Evolutionary conservation across 2,113 vertebrate species (phyloP).

Genomic region (Ciconia stormi): DNA sequence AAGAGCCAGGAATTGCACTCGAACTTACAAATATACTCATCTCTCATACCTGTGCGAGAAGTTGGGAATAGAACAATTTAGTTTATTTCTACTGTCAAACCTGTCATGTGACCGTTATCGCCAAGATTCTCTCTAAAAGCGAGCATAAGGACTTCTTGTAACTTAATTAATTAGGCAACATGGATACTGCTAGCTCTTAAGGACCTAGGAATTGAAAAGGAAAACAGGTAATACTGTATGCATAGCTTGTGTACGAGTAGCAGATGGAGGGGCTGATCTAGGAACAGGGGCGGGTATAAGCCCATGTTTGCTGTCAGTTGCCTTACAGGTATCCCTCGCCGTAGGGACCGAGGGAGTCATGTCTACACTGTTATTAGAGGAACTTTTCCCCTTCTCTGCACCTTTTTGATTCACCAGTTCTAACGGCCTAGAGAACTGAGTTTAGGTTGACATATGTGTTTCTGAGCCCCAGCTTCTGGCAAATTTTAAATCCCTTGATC

Average conservation of each 20-base stretch:
- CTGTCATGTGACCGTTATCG: not conserved
- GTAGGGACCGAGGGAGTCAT: too few relatives aligned
- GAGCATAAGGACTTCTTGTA: not conserved
- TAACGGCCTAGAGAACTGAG: too few relatives aligned
- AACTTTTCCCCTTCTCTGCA: not conserved
- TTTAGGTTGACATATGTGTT: too few relatives aligned
- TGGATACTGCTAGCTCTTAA: not conserved
- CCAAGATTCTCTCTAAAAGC: not conserved
- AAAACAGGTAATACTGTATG: too few relatives aligned
- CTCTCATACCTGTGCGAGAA: not conserved
- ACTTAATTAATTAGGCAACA: not conserved
- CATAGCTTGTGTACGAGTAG: not conserved
- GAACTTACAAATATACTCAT: not conserved
- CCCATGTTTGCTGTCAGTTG: not conserved
- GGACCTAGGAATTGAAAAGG: too few relatives aligned
- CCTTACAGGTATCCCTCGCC: not conserved
- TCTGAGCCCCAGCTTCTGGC: not conserved
- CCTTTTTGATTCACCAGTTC: too few relatives aligned
- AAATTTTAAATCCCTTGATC: not conserved
- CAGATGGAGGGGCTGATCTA: not conserved
- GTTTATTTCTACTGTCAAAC: not conserved
- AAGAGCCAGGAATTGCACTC: not conserved
- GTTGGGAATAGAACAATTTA: not conserved
- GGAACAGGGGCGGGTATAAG: not conserved
- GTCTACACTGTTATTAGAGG: too few relatives aligned